Base-by-base conservation (phyloP, 2,888 invertebrate genomes). In the Lamellibrachia satsuma region DNA sequence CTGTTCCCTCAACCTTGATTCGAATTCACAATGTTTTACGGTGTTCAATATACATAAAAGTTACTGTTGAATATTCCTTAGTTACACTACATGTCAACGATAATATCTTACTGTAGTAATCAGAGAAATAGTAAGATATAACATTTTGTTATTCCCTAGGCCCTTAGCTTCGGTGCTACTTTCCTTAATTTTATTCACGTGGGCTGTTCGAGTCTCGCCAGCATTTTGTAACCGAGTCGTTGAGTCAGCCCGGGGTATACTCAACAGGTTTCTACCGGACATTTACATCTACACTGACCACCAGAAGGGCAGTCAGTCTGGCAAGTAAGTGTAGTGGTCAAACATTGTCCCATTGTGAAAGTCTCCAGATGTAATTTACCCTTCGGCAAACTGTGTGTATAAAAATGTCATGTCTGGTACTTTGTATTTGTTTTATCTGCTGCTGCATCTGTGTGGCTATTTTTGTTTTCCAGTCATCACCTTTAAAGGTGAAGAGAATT, bases 221-320 rank as follows among this genome's bases (percentile, higher is more conserved):
- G 98, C 98, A 0, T 98, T 99, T 96, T 98, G 98, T 0, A 99
- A 99, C 96, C 97, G 99, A 94, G 98, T 99, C 94, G 98, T 99
- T 0, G 99, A 99, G 94, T 97, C 98, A 7, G 98, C 99, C 2
- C 99, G 99, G 97, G 98, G 98, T 93, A 97, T 98, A 8, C 97
- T 99, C 96, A 97, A 99, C 4, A 98, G 99, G 93, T 99, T 98
- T 96, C 96, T 99, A 22, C 98, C 99, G 0, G 99, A 99, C 96
- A 98, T 99, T 93, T 99, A 98, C 96, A 98, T 99, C 94, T 98
- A 98, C 95, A 98, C 98, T 0, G 99, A 99, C 97, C 98, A 98
- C 96, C 97, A 98, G 94, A 98, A 98, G 95, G 99, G 99, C 0
- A 97, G 98, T 93, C 97, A 98, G 94, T 98, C 98, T 7, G 99